Evolutionary conservation across 2,888 invertebrate species (phyloP).

Genomic region (Choristoneura rosaceana): DNA sequence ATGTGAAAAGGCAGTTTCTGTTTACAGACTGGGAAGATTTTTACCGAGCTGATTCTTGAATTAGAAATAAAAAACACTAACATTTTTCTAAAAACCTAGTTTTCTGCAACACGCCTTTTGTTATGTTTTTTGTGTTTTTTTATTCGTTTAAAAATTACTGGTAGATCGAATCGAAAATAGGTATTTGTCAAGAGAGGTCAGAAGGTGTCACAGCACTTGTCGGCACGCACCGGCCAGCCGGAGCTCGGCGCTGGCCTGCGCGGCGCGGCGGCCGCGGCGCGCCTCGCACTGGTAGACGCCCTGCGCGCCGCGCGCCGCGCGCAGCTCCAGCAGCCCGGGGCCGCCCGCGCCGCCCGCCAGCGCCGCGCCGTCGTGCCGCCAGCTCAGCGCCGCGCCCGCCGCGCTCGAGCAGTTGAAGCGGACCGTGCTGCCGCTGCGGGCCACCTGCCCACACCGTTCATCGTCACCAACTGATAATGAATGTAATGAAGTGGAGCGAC

Average conservation of each 20-base stretch:
- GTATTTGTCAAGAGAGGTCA: too few species aligned
- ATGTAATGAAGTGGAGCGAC: too few species aligned
- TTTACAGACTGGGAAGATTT: too few species aligned
- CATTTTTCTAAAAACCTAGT: too few species aligned
- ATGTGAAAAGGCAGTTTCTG: too few species aligned
- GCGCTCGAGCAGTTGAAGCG: conserved; percentile 89
- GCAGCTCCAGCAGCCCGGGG: conserved; percentile 58
- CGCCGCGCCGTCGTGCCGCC: conserved; percentile 89
- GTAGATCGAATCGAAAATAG: too few species aligned
- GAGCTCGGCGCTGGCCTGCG: conserved; percentile 91
- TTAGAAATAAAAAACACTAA: too few species aligned
- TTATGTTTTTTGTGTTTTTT: too few species aligned
- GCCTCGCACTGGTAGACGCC: conserved; percentile 96
- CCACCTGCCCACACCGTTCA: conserved; percentile 77
- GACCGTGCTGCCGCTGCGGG: conserved; percentile 88
- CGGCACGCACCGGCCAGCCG: conserved; percentile 88
- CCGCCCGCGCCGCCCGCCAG: conserved; percentile 66
- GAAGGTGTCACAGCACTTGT: too few species aligned
- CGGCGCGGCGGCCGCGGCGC: conserved; percentile 87
- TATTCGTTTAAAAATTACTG: too few species aligned
- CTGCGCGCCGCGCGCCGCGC: conserved; percentile 89
- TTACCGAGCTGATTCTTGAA: too few species aligned
- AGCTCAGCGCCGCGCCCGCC: conserved; percentile 82
- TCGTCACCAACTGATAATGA: not conserved
- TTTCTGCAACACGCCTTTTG: too few species aligned